Conservation (phyloP, 2,797 vertebrate species). For the Knipowitschia caucasica region DNA sequence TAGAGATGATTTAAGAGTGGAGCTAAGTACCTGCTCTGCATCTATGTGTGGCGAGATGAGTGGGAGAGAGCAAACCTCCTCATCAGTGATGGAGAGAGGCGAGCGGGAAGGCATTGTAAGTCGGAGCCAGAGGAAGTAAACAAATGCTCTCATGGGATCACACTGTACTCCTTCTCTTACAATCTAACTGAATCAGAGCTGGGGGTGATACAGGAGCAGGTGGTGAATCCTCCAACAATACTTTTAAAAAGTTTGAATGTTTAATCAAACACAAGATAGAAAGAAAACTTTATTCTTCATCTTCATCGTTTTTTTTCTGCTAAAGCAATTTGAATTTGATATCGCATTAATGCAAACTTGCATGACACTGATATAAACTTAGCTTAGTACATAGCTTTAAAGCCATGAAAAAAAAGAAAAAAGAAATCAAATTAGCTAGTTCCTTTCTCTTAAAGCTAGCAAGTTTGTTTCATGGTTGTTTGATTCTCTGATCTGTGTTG, state of each 20-base stretch:
- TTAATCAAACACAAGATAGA: not conserved
- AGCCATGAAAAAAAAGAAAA: too few relatives aligned
- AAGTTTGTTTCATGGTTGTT: too few relatives aligned
- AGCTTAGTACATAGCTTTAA: too few relatives aligned
- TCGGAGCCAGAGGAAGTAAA: slow-evolving; percentile 2
- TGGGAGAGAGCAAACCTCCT: not conserved
- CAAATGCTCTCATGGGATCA: slow-evolving; percentile 1
- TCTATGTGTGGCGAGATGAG: slow-evolving; percentile 6
- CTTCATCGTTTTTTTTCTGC: not conserved
- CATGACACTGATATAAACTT: too few relatives aligned
- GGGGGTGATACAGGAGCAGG: slow-evolving; percentile 2
- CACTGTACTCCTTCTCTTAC: slow-evolving; percentile 5
- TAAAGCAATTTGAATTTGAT: too few relatives aligned
- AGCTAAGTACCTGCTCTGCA: slow-evolving; percentile 24
- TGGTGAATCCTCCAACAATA: not conserved
- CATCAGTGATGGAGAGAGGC: slow-evolving; percentile 6
- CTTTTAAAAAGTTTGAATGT: not conserved
- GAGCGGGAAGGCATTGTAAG: slow-evolving; percentile 5
- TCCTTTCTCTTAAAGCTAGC: too few relatives aligned
- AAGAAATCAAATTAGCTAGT: too few relatives aligned
- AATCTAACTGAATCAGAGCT: not conserved
- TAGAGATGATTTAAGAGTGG: slow-evolving; percentile 54
- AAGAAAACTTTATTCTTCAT: slow-evolving; percentile 1
- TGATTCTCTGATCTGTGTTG: too few relatives aligned
- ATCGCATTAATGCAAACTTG: too few relatives aligned